These are phyloP conservation scores for Piliocolobus tephrosceles DNA, from an alignment of 2,113 vertebrate species.

Conservation along the genomic window DNA sequence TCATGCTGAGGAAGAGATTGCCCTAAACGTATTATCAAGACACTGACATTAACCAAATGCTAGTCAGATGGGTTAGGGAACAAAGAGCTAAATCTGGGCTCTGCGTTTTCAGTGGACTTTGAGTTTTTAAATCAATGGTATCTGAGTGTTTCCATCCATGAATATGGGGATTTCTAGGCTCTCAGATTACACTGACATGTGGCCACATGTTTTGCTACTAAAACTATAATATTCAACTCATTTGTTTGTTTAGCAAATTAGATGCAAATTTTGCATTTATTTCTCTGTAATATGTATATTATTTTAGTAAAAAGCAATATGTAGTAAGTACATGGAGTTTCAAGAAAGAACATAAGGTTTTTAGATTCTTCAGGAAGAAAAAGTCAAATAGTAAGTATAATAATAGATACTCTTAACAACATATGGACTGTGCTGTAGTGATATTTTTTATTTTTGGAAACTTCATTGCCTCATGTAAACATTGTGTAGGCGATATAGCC, in stretches of 20 bases:
- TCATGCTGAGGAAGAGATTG: conserved; percentile 74
- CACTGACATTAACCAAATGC: conserved; percentile 76
- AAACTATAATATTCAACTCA: background rate
- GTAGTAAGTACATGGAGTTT: background rate
- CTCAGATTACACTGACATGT: background rate
- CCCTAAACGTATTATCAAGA: conserved; percentile 74
- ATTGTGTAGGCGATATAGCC: background rate
- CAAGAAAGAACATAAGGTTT: conserved; percentile 1
- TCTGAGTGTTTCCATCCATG: conserved; percentile 53
- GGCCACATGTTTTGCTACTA: background rate
- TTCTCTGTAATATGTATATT: background rate
- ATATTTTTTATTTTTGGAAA: conserved; percentile 8
- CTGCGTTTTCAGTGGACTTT: conserved; percentile 62
- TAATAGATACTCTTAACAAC: background rate
- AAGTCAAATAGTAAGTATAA: background rate
- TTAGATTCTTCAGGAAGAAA: conserved; percentile 3
- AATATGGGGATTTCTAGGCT: background rate
- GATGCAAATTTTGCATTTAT: background rate
- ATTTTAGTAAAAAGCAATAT: background rate
- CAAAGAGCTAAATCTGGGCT: conserved; percentile 65
- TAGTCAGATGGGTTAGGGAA: conserved; percentile 69
- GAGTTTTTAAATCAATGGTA: conserved; percentile 70
- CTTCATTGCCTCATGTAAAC: background rate
- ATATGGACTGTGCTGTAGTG: background rate
- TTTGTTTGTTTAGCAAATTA: background rate